Evolutionary conservation across 2,113 vertebrate genomes (phyloP).

Genomic region (Prinia subflava): DNA sequence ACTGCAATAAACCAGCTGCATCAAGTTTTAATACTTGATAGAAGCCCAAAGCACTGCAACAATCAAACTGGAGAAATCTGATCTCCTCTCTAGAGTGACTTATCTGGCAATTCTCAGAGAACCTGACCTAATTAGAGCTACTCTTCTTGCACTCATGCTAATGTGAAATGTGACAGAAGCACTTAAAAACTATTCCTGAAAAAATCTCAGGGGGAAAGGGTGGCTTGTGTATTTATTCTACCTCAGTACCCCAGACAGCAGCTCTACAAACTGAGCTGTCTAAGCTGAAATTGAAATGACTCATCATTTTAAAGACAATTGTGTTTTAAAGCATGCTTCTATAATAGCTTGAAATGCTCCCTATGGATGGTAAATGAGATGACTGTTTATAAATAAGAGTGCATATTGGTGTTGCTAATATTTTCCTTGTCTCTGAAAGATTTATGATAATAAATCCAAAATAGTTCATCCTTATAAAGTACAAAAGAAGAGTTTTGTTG

Average conservation of each 20-base stretch:
- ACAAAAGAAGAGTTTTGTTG: neutral
- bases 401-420: neutral
- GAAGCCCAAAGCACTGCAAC: neutral
- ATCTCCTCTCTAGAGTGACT: neutral
- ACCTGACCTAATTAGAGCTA: neutral
- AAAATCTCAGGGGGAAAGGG: neutral
- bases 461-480: neutral
- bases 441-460: neutral
- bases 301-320: neutral
- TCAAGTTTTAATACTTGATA: neutral
- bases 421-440: neutral
- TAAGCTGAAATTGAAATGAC: conserved; percentile 9
- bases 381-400: neutral
- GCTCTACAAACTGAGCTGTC: neutral
- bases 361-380: neutral
- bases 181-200: neutral
- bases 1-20: neutral
- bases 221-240: neutral
- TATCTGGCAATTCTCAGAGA: neutral
- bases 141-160: neutral
- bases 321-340: neutral
- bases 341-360: neutral
- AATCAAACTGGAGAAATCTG: conserved; percentile 4
- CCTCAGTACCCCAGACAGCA: neutral
- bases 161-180: neutral